Evolutionary conservation across 2,888 invertebrate genomes (phyloP).

Genomic region (Campopleginae sp.): DNA sequence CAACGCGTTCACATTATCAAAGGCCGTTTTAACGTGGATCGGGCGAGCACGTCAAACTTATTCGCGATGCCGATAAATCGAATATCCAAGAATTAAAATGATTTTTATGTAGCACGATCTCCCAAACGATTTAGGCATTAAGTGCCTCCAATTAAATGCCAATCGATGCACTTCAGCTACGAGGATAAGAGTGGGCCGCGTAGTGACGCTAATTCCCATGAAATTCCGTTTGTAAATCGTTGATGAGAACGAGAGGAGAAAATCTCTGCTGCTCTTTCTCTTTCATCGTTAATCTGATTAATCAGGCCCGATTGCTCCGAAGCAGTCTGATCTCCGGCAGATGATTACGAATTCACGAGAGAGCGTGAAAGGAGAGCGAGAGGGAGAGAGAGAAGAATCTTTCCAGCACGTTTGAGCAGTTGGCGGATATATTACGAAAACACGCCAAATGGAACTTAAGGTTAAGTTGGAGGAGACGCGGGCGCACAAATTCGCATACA

Average conservation of each 20-base stretch:
- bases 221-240: conserved; percentile 42
- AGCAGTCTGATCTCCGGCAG: conserved; percentile 56
- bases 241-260: conserved; percentile 2
- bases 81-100: conserved; percentile 19
- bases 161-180: background rate
- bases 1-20: conserved; percentile 6
- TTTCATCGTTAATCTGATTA: conserved; percentile 65
- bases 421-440: conserved; percentile 57
- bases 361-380: conserved; percentile 17
- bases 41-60: background rate
- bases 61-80: conserved; percentile 37
- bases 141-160: conserved; percentile 28
- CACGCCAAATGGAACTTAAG: conserved; percentile 64
- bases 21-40: conserved; percentile 7
- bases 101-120: conserved; percentile 45
- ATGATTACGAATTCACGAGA: conserved; percentile 59
- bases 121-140: conserved; percentile 39
- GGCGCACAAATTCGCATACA: background rate
- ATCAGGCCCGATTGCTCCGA: conserved; percentile 63
- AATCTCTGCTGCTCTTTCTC: conserved; percentile 1
- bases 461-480: conserved; percentile 33
- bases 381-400: background rate
- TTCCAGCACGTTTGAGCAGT: conserved; percentile 36
- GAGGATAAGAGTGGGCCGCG: background rate
- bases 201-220: conserved; percentile 59